phyloP scores from a whole-genome alignment of 2,113 vertebrate species.

The Alligator mississippiensis region DNA sequence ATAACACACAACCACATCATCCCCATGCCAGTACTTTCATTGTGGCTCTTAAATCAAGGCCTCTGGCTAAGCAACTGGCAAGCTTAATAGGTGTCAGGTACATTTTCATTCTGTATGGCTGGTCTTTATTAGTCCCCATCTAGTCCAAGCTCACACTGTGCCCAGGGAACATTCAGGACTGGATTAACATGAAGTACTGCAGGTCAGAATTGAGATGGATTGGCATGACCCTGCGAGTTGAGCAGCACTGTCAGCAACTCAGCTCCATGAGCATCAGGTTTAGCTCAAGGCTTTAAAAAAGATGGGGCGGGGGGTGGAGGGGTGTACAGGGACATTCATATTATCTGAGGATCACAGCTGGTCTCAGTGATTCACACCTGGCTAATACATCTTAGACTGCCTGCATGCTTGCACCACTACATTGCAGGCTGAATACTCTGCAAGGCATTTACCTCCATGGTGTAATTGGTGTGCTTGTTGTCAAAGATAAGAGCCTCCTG shows the following conservation, averaged over 20 bases:
- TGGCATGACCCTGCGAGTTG: not conserved
- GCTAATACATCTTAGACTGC: not conserved
- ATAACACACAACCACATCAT: not conserved
- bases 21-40: not conserved
- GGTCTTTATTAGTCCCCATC: not conserved
- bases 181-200: not conserved
- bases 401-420: not conserved
- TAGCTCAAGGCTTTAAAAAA: not conserved
- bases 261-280: not conserved
- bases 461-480: conserved; percentile 99
- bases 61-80: not conserved
- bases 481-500: conserved; percentile 98
- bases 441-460: conserved; percentile 91
- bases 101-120: not conserved
- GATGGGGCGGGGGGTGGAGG: not conserved
- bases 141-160: not conserved
- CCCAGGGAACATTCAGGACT: conserved; percentile 1
- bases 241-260: not conserved
- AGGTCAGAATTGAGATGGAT: not conserved
- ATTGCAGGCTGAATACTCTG: not conserved
- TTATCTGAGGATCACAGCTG: not conserved
- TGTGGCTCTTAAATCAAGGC: not conserved
- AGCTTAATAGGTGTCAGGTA: not conserved
- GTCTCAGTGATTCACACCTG: not conserved
- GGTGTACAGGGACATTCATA: not conserved